These are phyloP conservation scores for Muscidifurax raptorellus DNA, from an alignment of 1,140 invertebrate species.

Conservation along the genomic window DNA sequence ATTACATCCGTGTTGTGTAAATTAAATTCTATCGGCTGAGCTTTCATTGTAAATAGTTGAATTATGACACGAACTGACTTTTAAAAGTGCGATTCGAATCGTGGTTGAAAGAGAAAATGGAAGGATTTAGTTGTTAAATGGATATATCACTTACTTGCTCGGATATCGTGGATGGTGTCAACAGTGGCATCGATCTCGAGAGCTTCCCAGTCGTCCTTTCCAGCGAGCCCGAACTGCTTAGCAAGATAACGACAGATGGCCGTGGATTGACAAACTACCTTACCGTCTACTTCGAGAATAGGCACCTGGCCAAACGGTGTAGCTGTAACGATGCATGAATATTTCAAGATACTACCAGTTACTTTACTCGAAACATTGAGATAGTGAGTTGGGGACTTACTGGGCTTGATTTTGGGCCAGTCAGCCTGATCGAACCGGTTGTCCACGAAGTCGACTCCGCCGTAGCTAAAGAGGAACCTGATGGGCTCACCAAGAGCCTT, in stretches of 20 bases:
- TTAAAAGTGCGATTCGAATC: not conserved
- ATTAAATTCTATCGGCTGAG: too few species aligned
- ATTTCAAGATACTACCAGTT: not conserved
- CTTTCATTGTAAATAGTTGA: too few species aligned
- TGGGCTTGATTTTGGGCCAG: slow-evolving; percentile 67
- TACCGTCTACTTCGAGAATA: slow-evolving; percentile 82
- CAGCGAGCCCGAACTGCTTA: slow-evolving; percentile 79
- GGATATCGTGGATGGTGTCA: slow-evolving; percentile 75
- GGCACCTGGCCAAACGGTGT: slow-evolving; percentile 85
- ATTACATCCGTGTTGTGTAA: too few species aligned
- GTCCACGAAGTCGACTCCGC: slow-evolving; percentile 79
- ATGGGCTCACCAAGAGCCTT: slow-evolving; percentile 79
- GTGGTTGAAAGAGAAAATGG: not conserved
- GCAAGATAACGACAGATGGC: slow-evolving; percentile 83
- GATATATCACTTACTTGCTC: slow-evolving; percentile 64
- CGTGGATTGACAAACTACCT: slow-evolving; percentile 79
- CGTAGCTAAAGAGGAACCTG: slow-evolving; percentile 76
- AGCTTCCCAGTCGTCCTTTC: slow-evolving; percentile 78
- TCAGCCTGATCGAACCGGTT: slow-evolving; percentile 67
- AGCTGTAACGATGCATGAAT: slow-evolving; percentile 67
- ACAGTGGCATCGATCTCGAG: slow-evolving; percentile 78
- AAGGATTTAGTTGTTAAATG: too few species aligned
- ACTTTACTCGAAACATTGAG: not conserved
- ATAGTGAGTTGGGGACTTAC: slow-evolving; percentile 58
- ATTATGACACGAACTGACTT: too few species aligned